Base-by-base conservation (phyloP, 2,113 vertebrate genomes). In the Geococcyx californianus region DNA sequence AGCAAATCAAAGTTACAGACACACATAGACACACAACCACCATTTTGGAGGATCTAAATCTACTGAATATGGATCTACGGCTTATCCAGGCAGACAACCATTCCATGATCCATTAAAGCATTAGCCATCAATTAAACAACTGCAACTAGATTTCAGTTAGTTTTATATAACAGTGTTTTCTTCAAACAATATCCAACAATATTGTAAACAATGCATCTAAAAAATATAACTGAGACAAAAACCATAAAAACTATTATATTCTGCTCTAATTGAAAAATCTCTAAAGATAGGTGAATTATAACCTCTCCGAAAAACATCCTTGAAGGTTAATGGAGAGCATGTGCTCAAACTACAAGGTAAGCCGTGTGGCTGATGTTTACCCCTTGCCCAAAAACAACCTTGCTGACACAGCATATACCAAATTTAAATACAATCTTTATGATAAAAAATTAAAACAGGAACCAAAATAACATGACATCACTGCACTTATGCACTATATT, bases 301-400 rank as follows among this genome's bases (percentile, higher is more conserved):
- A 78, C 7, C 6, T 29, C 29, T 58, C 28, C 21, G 60, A 26
- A 33, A 69, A 66, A 34, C 2, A 0, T 28, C 68, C 15, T n/a
- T 73, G 11, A 87, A 66, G 24, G 20, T 18, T 40, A 73, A 73
- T 6, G 76, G 20, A 51, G 16, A 69, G 12, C 14, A 31, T 7
- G 23, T 13, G 56, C 6, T 77, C 24, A 7, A 84, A 54, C 28
- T 36, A 33, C 24, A 76, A 44, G 9, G 20, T 11, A 5, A 77
- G 29, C 1, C 6, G 15, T 0, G 0, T 9, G 33, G 21, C n/a
- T 17, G 12, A 70, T 44, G 31, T 24, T 54, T 20, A 78, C 9
- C 2, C 6, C 11, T 7, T 38, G 6, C 25, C 74, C 55, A 13
- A 26, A 33, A 81, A 34, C 7, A 36, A 16, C 12, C 14, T 11